Evolutionary conservation across 2,888 invertebrate species (phyloP), one percentile per base, ranked within the genome.

Genomic region (Busseola fusca): DNA sequence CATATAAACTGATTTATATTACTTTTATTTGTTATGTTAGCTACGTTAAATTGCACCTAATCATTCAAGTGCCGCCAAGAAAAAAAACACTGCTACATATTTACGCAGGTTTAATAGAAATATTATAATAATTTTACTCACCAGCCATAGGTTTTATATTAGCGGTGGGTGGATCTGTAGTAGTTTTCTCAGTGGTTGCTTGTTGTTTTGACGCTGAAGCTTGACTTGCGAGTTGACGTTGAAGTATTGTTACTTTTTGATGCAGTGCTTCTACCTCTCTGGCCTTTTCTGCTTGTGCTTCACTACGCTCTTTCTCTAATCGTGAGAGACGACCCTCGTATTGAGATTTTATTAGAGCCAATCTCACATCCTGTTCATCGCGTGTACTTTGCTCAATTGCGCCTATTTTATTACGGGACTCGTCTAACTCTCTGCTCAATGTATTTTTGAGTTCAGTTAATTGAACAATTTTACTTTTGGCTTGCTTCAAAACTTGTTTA

Each of bases 121-220:
- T 42, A 21, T 9, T 42, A 21, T 9, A n/a, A 69, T 25, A 60
- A 40, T 45, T 30, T 48, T 54, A 81, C 93, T 91, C 96, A 85
- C 98, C 98, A 5, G 99, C 98, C 97, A 99, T 98, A 0, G 99
- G 99, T 91, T 98, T 98, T 58, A 99, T 99, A 90, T 99, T 99
- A 9, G 99, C 99, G 0, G 98, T 99, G 0, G 96, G 96, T 18
- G 97, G 96, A 50, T 97, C 97, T 5, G 96, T 95, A 18, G 96
- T 95, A 4, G 96, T 92, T 87, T 97, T 97, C 66, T 97, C 97
- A 16, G 92, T 86, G 3, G 92, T 88, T 74, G 96, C 92, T 87
- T 97, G 93, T 85, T 97, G 96, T 78, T 98, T 96, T 84, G 97
- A 97, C 4, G 97, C 96, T 56, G 97, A 96, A 30, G 98, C 96